Conservation (phyloP, 2,113 vertebrate species). For the Takifugu flavidus region DNA sequence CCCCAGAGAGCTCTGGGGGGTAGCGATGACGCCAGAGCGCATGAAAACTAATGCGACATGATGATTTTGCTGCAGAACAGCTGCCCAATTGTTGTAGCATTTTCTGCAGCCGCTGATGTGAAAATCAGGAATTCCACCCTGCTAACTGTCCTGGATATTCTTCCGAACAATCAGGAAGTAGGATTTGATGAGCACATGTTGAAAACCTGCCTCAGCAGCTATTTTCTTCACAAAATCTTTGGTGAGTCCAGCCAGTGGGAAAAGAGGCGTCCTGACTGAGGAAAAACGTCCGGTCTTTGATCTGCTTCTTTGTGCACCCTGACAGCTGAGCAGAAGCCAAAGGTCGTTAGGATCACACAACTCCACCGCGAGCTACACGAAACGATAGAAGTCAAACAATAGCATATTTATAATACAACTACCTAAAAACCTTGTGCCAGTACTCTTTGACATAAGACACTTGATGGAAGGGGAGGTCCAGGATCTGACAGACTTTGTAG, state of each 20-base stretch:
- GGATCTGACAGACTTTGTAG: constrained; percentile 79
- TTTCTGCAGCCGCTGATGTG: too few relatives aligned
- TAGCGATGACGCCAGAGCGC: too few relatives aligned
- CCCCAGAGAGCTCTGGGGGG: too few relatives aligned
- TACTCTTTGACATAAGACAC: constrained; percentile 94
- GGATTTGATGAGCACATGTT: constrained; percentile 94
- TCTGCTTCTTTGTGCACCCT: constrained; percentile 87
- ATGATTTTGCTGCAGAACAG: too few relatives aligned
- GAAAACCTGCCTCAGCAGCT: constrained; percentile 84
- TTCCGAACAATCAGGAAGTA: constrained; percentile 99
- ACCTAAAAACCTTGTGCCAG: constrained; percentile 98
- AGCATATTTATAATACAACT: neutral
- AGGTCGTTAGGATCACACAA: too few relatives aligned
- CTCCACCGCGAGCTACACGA: too few relatives aligned
- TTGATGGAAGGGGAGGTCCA: constrained; percentile 91
- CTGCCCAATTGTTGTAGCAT: too few relatives aligned
- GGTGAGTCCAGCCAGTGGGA: constrained; percentile 91
- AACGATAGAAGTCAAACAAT: neutral
- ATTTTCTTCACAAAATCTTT: constrained; percentile 92
- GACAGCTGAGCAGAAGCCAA: constrained; percentile 65
- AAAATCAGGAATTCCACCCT: too few relatives aligned
- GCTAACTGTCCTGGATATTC: constrained; percentile 75
- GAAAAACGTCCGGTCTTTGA: constrained; percentile 98
- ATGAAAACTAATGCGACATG: too few relatives aligned
- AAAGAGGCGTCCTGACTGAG: constrained; percentile 94